These are phyloP conservation scores for Nothobranchius furzeri DNA, from an alignment of 2,113 vertebrate genomes.

Conservation along the genomic window DNA sequence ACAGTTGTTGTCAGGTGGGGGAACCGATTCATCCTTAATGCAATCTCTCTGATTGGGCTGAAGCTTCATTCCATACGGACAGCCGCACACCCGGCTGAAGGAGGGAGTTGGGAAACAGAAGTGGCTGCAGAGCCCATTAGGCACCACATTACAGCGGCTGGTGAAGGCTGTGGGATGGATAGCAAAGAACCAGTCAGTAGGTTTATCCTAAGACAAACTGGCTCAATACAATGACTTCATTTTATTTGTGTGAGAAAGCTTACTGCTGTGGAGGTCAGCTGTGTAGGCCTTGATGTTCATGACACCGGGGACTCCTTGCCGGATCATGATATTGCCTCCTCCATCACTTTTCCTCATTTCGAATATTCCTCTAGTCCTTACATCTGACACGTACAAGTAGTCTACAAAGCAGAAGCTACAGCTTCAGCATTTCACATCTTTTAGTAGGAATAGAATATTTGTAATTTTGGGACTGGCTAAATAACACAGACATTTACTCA, in stretches of 20 bases:
- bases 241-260: constrained; percentile 29
- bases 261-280: constrained; percentile 66
- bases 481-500: neutral
- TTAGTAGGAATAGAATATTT: neutral
- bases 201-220: neutral
- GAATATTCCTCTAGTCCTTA: constrained; percentile 62
- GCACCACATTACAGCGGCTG: constrained; percentile 56
- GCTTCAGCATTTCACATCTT: neutral
- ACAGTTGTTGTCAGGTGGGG: constrained; percentile 67
- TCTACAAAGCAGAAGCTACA: constrained; percentile 50
- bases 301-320: constrained; percentile 67
- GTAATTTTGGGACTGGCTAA: neutral
- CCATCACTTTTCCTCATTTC: constrained; percentile 74
- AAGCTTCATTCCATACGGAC: constrained; percentile 77
- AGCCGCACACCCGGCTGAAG: constrained; percentile 67
- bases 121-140: constrained; percentile 76
- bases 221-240: neutral
- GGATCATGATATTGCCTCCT: constrained; percentile 64
- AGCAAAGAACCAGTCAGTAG: constrained; percentile 2
- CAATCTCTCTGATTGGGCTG: constrained; percentile 68
- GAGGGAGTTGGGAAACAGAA: constrained; percentile 75
- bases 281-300: constrained; percentile 73
- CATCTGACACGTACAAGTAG: constrained; percentile 72
- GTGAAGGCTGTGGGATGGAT: constrained; percentile 28
- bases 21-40: constrained; percentile 67